Evolutionary conservation across 1,140 invertebrate genomes (phyloP), one percentile per base, ranked within the genome.

Genomic region (Ips nitidus): DNA sequence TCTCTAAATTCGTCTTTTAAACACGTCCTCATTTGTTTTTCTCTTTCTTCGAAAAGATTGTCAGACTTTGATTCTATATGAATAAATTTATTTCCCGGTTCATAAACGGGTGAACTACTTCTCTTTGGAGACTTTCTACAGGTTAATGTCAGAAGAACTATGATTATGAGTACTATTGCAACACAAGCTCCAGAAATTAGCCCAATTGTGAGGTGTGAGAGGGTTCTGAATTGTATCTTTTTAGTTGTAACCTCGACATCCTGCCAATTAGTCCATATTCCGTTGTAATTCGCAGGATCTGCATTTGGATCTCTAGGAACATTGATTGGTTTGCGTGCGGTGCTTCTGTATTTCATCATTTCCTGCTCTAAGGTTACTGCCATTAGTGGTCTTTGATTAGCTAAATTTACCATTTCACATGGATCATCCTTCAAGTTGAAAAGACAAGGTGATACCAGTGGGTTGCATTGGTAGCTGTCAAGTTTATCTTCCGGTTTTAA

Each of bases 361-460:
- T 78, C 64, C 22, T 81, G 73, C 74, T 86, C 76, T 39, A 91
- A 67, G 8, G 75, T 76, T 0, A 77, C 55, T 2, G 87, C 50
- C 2, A 86, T 76, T 5, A 79, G 57, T 2, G 85, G 85, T n/a
- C 80, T 58, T 0, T 74, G 52, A 1, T 75, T 63, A 4, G 86
- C 87, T 39, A 94, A 76, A 81, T 94, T 92, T 40, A 86, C 81
- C 61, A 80, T 85, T 79, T 94, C 92, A 75, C 92, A 94, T 0
- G 92, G 92, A 82, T 94, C 92, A 36, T 84, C 80, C 4, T 79
- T 79, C 41, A 94, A 83, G 74, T 94, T 87, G 78, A 89, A 94
- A 1, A 94, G 78, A 75, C 92, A 94, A 2, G 90, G 86, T 2
- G 82, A 76, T 62, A 80, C 67, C 0, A 82, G 50, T 0, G 87